Conservation (phyloP, 2,113 vertebrate species). For the Poecile atricapillus region DNA sequence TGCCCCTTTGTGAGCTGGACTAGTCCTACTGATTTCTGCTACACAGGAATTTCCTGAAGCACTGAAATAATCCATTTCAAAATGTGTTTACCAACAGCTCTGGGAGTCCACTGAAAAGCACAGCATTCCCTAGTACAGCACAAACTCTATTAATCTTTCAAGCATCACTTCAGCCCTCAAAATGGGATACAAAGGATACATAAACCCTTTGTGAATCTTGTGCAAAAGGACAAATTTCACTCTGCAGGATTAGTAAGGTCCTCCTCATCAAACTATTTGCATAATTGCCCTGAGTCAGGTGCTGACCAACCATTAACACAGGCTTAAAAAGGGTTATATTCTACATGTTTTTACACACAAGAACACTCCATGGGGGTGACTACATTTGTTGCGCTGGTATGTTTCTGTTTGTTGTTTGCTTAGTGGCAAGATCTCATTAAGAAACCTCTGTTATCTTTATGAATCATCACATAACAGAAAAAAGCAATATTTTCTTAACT, state of each 20-base stretch:
- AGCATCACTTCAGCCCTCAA: background rate
- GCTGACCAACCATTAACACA: background rate
- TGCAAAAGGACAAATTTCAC: background rate
- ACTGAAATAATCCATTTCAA: background rate
- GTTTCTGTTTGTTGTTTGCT: background rate
- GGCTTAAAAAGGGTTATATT: background rate
- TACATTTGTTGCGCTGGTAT: background rate
- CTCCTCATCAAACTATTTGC: background rate
- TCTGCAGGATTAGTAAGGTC: background rate
- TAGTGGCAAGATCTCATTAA: background rate
- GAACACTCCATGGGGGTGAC: background rate
- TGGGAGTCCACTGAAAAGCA: background rate
- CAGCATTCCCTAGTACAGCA: background rate
- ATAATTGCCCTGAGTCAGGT: background rate
- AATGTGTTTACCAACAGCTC: background rate
- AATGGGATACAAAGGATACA: background rate
- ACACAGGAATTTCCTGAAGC: background rate
- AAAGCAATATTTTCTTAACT: background rate
- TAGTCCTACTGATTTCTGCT: background rate
- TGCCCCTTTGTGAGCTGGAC: background rate
- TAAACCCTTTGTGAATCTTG: background rate
- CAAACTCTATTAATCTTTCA: background rate
- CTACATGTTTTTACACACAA: background rate
- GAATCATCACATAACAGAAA: background rate
- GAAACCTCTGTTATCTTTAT: background rate